Evolutionary conservation across 2,888 invertebrate species (phyloP).

Genomic region (Spodoptera littoralis): DNA sequence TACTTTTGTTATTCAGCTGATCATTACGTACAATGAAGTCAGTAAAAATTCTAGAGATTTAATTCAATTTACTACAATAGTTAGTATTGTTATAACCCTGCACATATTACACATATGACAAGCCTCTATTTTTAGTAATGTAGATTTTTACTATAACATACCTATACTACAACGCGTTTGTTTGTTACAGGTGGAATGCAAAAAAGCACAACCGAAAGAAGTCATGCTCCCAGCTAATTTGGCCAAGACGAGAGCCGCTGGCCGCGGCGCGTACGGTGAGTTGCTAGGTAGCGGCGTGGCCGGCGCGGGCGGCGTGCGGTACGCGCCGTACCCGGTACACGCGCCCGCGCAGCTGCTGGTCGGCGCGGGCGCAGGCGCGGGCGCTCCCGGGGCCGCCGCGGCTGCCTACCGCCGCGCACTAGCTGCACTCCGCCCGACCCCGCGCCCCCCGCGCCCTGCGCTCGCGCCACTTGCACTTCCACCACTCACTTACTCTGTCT

Average conservation of each 20-base stretch:
- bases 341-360: conserved; percentile 85
- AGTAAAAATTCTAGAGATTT: too few species aligned
- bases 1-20: conserved; percentile 4
- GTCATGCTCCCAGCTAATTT: conserved; percentile 99
- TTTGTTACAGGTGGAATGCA: conserved; percentile 98
- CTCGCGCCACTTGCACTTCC: conserved; percentile 80
- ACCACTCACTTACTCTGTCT: conserved; percentile 84
- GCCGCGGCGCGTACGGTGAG: conserved; percentile 99
- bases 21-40: neutral
- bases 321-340: conserved; percentile 90
- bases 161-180: neutral
- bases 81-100: too few species aligned
- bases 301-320: conserved; percentile 89
- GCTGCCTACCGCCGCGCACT: conserved; percentile 82
- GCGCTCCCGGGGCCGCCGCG: conserved; percentile 75
- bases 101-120: too few species aligned
- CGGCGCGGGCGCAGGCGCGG: conserved; percentile 77
- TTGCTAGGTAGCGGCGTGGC: conserved; percentile 94
- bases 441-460: conserved; percentile 78
- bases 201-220: conserved; percentile 99
- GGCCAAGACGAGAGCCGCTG: conserved; percentile 98
- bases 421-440: conserved; percentile 81
- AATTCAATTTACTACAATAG: too few species aligned
- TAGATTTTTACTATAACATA: too few species aligned
- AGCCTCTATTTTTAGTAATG: too few species aligned